Evolutionary conservation across 2,888 invertebrate genomes (phyloP), one percentile per base, ranked within the genome.

Genomic region (Fabriciana adippe): DNA sequence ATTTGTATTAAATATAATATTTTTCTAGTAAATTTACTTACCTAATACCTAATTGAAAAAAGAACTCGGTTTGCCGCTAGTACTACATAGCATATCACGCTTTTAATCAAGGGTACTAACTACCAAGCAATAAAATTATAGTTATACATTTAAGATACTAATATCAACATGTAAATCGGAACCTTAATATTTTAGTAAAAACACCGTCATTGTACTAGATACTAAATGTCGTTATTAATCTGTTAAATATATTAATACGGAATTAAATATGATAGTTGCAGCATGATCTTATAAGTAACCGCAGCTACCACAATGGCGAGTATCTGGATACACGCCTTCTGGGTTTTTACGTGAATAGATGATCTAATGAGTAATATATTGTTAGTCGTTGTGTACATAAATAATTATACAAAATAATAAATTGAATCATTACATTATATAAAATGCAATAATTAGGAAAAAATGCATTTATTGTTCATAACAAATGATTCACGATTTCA

Each of bases 221-320:
- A 13, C 26, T 35, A 53, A 18, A 14, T 59, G 15, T 41, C 4
- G 35, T 48, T 47, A 18, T 48, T 18, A 47, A 11, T 55, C 6
- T 61, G 64, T 47, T 59, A 26, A 66, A 26, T 26, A 61, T 66
- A 59, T 50, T 48, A 65, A 57, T 62, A 63, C 67, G 70, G 67
- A 70, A 68, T 55, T 68, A 55, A 67, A 62, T 57, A 50, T 35
- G 54, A 67, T 62, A 64, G 62, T 61, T 67, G 51, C 50, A 47
- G 31, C 61, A 55, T 70, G 62, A 59, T 67, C 67, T 55, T 65
- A 68, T 62, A 70, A 47, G 67, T 59, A 59, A 70, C 70, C 70
- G 50, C 70, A 70, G 45, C 18, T 15, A 70, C 70, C 67, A 64
- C 71, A 66, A 51, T 15, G 68, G 26, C 55, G 68, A 53, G 63